Base-by-base conservation (phyloP, 1,140 invertebrate species). In the Gonatopus flavifemur region DNA sequence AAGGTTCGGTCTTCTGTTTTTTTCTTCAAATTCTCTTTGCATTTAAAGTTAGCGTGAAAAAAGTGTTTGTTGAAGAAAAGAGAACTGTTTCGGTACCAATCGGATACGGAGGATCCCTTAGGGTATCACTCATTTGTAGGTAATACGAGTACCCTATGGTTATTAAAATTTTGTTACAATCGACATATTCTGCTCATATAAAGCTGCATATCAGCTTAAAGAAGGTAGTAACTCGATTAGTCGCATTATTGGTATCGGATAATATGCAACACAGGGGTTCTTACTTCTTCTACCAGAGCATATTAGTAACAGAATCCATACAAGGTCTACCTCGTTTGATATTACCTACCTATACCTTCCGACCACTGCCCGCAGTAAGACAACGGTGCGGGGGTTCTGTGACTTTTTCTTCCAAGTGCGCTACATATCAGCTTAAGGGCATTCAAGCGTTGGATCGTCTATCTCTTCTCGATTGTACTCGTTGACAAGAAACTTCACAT, bases 231-330 rank as follows among this genome's bases (percentile, higher is more conserved):
- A 78, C 64, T 77, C 66, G 68, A 77, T 78, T 78, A 77, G 69
- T 67, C 70, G 74, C 73, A 78, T 78, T 77, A 78, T 78, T 77
- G 75, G 74, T 75, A 77, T 78, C 75, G 74, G 75, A 76, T 77
- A 77, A 77, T 77, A 77, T 76, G 73, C 74, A 72, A 45, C 62
- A 64, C 71, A 73, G 65, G 72, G 72, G 72, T 70, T 74, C 70
- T 56, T 66, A 50, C 55, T 57, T 37, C 19, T 30, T 18, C 59
- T 66, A 52, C 60, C 59, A 59, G 59, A 59, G 59, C 62, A 71
- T 76, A 77, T 77, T 78, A 76, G 66, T 74, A 77, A 78, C 76
- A 75, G 76, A 78, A 73, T 69, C 74, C 76, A 53, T 77, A 78
- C 69, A 73, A 76, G 57, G 55, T 61, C 55, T 60, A 57, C 70